Percentiles rank a stretch among this genome's conserved stretches.
phyloP scores from a whole-genome alignment of 1,140 invertebrate genomes.

The Meloidogyne exigua region DNA sequence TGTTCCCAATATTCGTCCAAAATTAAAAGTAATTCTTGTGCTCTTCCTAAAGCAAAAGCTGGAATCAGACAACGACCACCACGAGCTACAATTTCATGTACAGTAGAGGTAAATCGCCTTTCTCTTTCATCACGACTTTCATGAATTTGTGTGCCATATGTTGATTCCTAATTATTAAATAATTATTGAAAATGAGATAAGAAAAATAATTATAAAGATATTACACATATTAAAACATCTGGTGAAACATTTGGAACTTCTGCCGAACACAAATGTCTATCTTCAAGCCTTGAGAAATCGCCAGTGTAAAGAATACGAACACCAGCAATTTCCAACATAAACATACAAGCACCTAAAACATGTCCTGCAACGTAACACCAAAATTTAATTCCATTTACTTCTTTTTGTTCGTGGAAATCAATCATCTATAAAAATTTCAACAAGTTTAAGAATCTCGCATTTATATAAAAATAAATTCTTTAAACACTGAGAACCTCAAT shows the following conservation, averaged over 20 bases:
- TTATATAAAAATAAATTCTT: neutral
- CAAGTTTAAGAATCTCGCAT: neutral
- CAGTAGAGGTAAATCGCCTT: conserved; percentile 80
- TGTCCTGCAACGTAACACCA: conserved; percentile 99
- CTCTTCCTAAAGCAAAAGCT: conserved; percentile 94
- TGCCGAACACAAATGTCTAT: conserved; percentile 96
- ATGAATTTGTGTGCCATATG: conserved; percentile 98
- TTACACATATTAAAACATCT: conserved; percentile 80
- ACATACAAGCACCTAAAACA: conserved; percentile 98
- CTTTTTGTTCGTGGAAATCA: conserved; percentile 73
- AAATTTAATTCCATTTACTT: conserved; percentile 87
- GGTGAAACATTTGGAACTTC: conserved; percentile 93
- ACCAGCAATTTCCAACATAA: conserved; percentile 99
- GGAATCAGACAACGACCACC: conserved; percentile 96
- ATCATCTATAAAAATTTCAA: conserved; percentile 46
- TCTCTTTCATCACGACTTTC: conserved; percentile 95
- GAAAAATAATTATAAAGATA: conserved; percentile 3
- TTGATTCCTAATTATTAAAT: conserved; percentile 75
- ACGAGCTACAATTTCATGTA: conserved; percentile 87
- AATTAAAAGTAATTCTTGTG: conserved; percentile 92
- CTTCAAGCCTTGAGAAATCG: conserved; percentile 96
- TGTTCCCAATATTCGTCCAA: conserved; percentile 91
- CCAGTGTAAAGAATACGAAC: conserved; percentile 95
- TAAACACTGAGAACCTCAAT: conserved; percentile 75
- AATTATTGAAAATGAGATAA: no score